Evolutionary conservation across 2,888 invertebrate genomes (phyloP).

Genomic region (Salticus scenicus): DNA sequence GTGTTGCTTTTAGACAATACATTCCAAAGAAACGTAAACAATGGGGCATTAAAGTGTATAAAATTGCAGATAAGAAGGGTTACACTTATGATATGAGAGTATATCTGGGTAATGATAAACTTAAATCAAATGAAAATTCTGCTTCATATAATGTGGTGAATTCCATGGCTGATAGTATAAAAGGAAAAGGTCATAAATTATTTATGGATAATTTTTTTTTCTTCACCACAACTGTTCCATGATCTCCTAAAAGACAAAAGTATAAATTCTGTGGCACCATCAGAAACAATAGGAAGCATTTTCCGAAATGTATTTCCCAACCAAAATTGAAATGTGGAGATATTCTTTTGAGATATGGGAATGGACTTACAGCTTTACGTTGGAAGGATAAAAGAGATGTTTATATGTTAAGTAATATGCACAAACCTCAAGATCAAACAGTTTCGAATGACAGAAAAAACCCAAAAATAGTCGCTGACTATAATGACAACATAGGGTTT

Average conservation of each 20-base stretch:
- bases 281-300: constrained; percentile 13
- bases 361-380: constrained; percentile 18
- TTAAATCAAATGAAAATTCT: background rate
- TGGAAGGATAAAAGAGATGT: constrained; percentile 23
- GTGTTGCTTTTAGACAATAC: constrained; percentile 20
- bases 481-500: constrained; percentile 29
- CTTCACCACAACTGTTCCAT: constrained; percentile 11
- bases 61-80: constrained; percentile 19
- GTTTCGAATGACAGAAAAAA: background rate
- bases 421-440: background rate
- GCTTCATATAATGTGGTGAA: background rate
- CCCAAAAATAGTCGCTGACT: background rate
- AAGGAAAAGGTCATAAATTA: constrained; percentile 28
- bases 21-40: constrained; percentile 32
- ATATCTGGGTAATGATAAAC: constrained; percentile 30
- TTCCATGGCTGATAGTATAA: background rate
- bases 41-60: constrained; percentile 24
- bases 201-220: constrained; percentile 33
- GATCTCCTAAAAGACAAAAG: background rate
- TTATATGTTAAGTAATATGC: constrained; percentile 21
- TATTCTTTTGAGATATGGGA: background rate
- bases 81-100: constrained; percentile 28
- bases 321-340: constrained; percentile 13
- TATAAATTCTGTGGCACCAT: constrained; percentile 25
- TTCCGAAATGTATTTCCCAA: background rate